phyloP scores from a whole-genome alignment of 1,140 invertebrate genomes.

The Lordiphosa clarofinis region DNA sequence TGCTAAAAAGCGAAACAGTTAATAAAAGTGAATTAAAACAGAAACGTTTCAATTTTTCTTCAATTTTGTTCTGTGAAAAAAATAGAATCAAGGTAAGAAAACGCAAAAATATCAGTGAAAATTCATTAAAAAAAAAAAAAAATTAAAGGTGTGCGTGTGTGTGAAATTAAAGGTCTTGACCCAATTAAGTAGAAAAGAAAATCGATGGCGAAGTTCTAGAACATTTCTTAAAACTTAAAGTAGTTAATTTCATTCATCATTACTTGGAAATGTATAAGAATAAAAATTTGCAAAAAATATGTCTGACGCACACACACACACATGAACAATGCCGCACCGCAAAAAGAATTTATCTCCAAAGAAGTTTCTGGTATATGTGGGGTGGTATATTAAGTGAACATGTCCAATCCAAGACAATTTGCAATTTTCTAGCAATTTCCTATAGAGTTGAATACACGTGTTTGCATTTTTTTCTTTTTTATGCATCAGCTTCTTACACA shows the following conservation, averaged over 20 bases:
- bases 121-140: not conserved
- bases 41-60: slow-evolving; percentile 27
- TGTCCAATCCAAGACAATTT: not conserved
- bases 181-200: slow-evolving; percentile 24
- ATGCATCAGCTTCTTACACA: slow-evolving; percentile 7
- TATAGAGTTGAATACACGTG: slow-evolving; percentile 1
- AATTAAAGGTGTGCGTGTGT: not conserved
- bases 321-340: not conserved
- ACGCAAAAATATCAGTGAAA: slow-evolving; percentile 1
- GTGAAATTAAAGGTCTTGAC: slow-evolving; percentile 44
- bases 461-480: slow-evolving; percentile 2
- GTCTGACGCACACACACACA: not conserved
- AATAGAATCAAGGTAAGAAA: slow-evolving; percentile 35
- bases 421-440: slow-evolving; percentile 7
- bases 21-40: slow-evolving; percentile 43
- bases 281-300: not conserved
- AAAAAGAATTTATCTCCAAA: not conserved
- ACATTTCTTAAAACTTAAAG: not conserved
- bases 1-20: slow-evolving; percentile 34
- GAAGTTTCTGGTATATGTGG: slow-evolving; percentile 3
- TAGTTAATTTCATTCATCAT: not conserved
- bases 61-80: slow-evolving; percentile 51
- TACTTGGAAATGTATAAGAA: too few relatives aligned
- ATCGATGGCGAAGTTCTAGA: slow-evolving; percentile 49
- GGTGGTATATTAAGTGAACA: too few relatives aligned